Evolutionary conservation across 2,888 invertebrate species (phyloP).

Genomic region (Tipula unca): DNA sequence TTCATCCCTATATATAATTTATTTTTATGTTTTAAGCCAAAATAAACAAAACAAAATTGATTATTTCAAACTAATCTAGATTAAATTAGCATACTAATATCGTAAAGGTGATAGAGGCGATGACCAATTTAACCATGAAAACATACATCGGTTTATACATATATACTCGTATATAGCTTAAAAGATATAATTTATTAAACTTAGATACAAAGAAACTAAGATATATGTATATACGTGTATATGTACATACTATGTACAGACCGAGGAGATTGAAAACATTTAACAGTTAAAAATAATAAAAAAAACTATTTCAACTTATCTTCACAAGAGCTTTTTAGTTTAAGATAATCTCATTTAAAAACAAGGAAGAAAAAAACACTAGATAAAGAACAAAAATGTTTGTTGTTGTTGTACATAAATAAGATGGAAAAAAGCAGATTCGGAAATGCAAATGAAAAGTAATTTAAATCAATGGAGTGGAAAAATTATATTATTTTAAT

Average conservation of each 20-base stretch:
- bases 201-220: not conserved
- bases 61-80: not conserved
- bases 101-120: not conserved
- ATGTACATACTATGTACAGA: not conserved
- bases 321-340: not conserved
- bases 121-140: not conserved
- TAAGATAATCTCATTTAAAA: not conserved
- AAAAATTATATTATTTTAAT: not conserved
- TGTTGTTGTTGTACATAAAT: not conserved
- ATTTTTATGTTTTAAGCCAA: not conserved
- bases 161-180: not conserved
- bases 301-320: not conserved
- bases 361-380: not conserved
- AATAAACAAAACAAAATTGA: not conserved
- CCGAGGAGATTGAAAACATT: not conserved
- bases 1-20: not conserved
- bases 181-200: not conserved
- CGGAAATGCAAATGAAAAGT: constrained; percentile 16
- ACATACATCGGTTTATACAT: not conserved
- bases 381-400: not conserved
- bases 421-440: not conserved
- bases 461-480: constrained; percentile 18
- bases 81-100: not conserved
- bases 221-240: not conserved
- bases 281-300: not conserved